phyloP scores from a whole-genome alignment of 2,797 vertebrate genomes.

The Craterocephalus amniculus region DNA sequence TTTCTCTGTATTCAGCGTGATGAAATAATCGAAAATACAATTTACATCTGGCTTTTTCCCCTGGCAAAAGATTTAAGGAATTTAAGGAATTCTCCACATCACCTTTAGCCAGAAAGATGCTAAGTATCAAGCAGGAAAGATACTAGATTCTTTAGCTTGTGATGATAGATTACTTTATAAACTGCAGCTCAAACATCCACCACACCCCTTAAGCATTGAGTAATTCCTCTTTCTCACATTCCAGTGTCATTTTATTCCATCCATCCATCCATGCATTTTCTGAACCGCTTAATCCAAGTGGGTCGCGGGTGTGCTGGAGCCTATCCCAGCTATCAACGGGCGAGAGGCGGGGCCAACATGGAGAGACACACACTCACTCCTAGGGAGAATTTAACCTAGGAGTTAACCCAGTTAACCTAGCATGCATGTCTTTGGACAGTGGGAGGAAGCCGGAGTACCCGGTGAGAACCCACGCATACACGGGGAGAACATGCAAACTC shows the following conservation, averaged over 20 bases:
- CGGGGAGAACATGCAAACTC: too few species aligned
- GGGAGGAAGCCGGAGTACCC: too few species aligned
- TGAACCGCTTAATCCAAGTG: too few species aligned
- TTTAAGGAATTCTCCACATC: neutral
- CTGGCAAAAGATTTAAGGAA: neutral
- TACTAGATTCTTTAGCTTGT: neutral
- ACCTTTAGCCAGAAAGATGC: neutral
- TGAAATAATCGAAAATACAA: neutral
- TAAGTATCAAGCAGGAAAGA: neutral
- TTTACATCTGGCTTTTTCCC: neutral
- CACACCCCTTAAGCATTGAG: neutral
- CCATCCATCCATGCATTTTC: too few species aligned
- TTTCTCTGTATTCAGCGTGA: neutral
- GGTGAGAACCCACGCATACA: too few species aligned
- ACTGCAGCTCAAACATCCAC: neutral
- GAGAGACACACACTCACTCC: too few species aligned
- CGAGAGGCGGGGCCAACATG: too few species aligned
- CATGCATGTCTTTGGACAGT: too few species aligned
- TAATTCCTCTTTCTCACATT: neutral
- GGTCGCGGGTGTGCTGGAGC: too few species aligned
- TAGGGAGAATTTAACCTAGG: too few species aligned
- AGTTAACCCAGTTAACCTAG: too few species aligned
- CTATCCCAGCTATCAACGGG: too few species aligned
- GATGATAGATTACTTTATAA: slow-evolving; percentile 1
- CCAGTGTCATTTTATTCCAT: slow-evolving; percentile 3